A percentile compares a stretch with the other conserved stretches of the same genome.
These are phyloP conservation scores for Scaptomyza pallida DNA, from an alignment of 1,140 invertebrate species.

Conservation along the genomic window DNA sequence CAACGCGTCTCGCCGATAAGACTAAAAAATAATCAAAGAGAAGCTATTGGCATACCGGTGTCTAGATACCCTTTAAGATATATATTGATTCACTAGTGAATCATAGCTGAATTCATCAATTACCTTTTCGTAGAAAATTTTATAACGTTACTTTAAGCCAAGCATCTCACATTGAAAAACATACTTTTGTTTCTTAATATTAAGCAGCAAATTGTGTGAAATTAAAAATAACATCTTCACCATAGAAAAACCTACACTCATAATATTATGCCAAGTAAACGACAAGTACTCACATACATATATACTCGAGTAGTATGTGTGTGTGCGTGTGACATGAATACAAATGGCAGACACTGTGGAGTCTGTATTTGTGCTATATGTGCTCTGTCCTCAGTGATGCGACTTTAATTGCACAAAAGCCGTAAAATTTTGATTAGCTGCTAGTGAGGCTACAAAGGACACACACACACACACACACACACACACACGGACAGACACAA, in stretches of 20 bases:
- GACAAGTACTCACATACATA: conserved; percentile 10
- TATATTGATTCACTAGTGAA: too few relatives aligned
- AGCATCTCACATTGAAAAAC: too few relatives aligned
- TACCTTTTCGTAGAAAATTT: too few relatives aligned
- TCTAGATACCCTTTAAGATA: neutral
- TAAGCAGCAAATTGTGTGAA: neutral
- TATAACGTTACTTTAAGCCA: too few relatives aligned
- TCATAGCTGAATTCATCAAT: too few relatives aligned
- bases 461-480: neutral
- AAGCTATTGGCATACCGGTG: neutral
- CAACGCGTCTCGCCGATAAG: conserved; percentile 18
- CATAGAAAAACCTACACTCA: neutral
- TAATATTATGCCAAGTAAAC: conserved; percentile 49
- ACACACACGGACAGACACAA: neutral
- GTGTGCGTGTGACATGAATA: conserved; percentile 55
- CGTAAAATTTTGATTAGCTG: conserved; percentile 61
- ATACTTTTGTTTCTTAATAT: too few relatives aligned
- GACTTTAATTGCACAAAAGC: conserved; percentile 62
- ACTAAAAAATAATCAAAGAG: neutral
- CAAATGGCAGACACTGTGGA: conserved; percentile 42
- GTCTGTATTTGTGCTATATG: neutral
- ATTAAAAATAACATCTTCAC: neutral
- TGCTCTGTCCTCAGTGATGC: conserved; percentile 15
- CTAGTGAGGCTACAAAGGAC: conserved; percentile 4
- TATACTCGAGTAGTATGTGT: conserved; percentile 24